Evolutionary conservation across 2,888 invertebrate genomes (phyloP).

Genomic region (Eulithis testata): DNA sequence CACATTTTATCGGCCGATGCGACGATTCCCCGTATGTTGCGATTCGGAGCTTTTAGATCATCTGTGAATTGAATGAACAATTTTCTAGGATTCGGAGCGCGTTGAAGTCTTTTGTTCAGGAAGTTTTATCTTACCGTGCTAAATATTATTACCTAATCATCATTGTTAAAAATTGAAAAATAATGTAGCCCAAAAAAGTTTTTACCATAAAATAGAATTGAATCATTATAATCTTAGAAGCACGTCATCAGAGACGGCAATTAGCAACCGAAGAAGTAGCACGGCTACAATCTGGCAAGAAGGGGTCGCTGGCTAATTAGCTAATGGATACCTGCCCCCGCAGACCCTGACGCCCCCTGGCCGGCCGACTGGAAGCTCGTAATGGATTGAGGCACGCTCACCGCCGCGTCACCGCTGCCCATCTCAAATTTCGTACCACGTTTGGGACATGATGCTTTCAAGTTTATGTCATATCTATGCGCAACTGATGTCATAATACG

Average conservation of each 20-base stretch:
- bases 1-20: conserved; percentile 14
- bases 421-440: conserved; percentile 65
- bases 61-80: conserved; percentile 8
- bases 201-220: too few relatives aligned
- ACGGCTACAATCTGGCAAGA: conserved; percentile 77
- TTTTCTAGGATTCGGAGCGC: conserved; percentile 19
- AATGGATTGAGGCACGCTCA: conserved; percentile 80
- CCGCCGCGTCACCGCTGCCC: conserved; percentile 52
- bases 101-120: conserved; percentile 35
- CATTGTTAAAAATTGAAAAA: too few relatives aligned
- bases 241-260: conserved; percentile 59
- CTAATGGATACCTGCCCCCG: conserved; percentile 69
- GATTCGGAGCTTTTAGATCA: too few relatives aligned
- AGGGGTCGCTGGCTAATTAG: conserved; percentile 78
- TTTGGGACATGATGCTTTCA: conserved; percentile 12
- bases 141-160: too few relatives aligned
- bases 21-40: background rate
- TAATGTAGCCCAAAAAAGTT: too few relatives aligned
- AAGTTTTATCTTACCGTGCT: background rate
- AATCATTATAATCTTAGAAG: conserved; percentile 35
- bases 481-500: background rate
- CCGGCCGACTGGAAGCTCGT: conserved; percentile 49
- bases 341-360: conserved; percentile 48
- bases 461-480: conserved; percentile 8
- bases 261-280: conserved; percentile 70